Evolutionary conservation across 1,140 invertebrate genomes (phyloP).

Genomic region (Drosophila miranda): DNA sequence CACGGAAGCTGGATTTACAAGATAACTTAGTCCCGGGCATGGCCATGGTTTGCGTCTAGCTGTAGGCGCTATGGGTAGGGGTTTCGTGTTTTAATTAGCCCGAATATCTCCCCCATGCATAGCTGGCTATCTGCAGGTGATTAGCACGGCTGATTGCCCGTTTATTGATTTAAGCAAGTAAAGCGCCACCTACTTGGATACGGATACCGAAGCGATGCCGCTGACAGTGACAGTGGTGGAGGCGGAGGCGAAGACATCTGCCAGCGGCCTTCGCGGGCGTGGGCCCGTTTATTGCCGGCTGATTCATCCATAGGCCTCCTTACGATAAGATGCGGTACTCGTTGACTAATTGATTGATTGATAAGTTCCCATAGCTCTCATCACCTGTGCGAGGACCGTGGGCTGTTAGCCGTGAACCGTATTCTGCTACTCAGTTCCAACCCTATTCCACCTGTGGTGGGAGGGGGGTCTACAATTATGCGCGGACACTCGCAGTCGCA

Average conservation of each 20-base stretch:
- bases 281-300: background rate
- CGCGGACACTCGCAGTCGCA: conserved; percentile 5
- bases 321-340: conserved; percentile 15
- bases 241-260: too few relatives aligned
- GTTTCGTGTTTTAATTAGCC: background rate
- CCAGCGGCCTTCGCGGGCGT: too few relatives aligned
- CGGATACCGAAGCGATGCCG: background rate
- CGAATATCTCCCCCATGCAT: conserved; percentile 1
- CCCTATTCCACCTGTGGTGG: background rate
- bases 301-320: conserved; percentile 21
- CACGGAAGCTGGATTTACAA: conserved; percentile 12
- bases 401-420: too few relatives aligned
- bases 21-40: too few relatives aligned
- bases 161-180: conserved; percentile 57
- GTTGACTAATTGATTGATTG: conserved; percentile 55
- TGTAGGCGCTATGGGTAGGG: background rate
- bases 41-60: too few relatives aligned
- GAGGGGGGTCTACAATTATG: conserved; percentile 31
- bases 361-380: conserved; percentile 7
- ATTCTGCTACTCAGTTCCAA: background rate
- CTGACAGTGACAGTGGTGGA: too few relatives aligned
- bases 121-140: conserved; percentile 32
- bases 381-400: background rate
- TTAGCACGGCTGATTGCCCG: conserved; percentile 54
- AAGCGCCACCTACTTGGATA: conserved; percentile 39